Conservation (phyloP, 2,113 vertebrate species). For the Tautogolabrus adspersus region DNA sequence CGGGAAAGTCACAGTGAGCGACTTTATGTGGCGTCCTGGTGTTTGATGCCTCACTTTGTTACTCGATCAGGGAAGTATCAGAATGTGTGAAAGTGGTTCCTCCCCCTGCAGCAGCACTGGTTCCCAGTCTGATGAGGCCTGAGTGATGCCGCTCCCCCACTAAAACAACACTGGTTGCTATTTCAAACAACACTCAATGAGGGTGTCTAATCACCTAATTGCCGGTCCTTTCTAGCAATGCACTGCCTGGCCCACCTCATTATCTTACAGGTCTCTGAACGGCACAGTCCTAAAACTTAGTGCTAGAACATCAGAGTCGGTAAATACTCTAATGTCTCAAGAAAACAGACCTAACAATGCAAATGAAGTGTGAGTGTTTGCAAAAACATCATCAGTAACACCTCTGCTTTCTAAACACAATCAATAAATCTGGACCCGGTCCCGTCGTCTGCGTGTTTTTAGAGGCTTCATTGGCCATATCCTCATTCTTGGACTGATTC, state of each 20-base stretch:
- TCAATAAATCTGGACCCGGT: not conserved
- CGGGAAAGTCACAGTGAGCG: constrained; percentile 64
- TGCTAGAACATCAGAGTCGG: constrained; percentile 41
- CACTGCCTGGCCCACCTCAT: constrained; percentile 65
- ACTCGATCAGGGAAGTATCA: constrained; percentile 83
- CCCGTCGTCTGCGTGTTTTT: constrained; percentile 25
- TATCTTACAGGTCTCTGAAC: constrained; percentile 54
- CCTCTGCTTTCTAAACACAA: constrained; percentile 21
- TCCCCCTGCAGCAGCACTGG: constrained; percentile 46
- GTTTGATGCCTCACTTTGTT: constrained; percentile 82
- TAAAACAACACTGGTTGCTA: constrained; percentile 74
- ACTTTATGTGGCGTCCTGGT: constrained; percentile 80
- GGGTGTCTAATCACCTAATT: constrained; percentile 78
- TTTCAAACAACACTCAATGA: constrained; percentile 81
- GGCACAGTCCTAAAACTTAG: constrained; percentile 60
- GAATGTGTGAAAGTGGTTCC: constrained; percentile 75
- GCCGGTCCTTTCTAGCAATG: constrained; percentile 56
- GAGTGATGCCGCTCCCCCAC: constrained; percentile 67
- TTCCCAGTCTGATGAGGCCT: constrained; percentile 65
- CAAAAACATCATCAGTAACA: constrained; percentile 2
- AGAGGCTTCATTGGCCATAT: constrained; percentile 60
- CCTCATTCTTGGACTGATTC: constrained; percentile 72
- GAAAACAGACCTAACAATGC: constrained; percentile 1
- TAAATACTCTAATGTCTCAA: constrained; percentile 8
- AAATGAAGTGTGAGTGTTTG: constrained; percentile 1